These are phyloP conservation scores for Parus major DNA, from an alignment of 2,113 vertebrate species.

Conservation along the genomic window DNA sequence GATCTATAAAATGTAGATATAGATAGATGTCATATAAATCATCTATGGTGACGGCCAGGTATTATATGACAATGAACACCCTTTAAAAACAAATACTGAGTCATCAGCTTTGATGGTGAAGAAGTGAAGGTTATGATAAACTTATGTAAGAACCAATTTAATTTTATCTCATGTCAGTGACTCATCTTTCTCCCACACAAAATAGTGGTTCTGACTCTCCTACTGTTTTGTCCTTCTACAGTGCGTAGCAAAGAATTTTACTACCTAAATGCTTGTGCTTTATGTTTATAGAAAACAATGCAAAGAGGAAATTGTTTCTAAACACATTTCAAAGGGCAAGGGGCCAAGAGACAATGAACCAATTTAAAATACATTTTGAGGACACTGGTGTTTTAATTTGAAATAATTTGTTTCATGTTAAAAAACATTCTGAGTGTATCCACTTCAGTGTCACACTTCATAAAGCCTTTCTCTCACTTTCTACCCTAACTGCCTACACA, in stretches of 20 bases:
- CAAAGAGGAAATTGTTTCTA: background rate
- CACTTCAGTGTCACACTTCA: background rate
- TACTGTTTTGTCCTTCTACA: background rate
- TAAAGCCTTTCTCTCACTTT: background rate
- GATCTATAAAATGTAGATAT: background rate
- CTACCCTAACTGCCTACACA: background rate
- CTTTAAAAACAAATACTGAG: slow-evolving; percentile 20
- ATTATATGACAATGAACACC: background rate
- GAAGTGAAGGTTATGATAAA: background rate
- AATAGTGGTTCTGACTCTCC: background rate
- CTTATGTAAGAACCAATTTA: slow-evolving; percentile 1
- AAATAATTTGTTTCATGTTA: background rate
- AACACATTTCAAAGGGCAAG: background rate
- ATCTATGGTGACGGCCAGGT: background rate
- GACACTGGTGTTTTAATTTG: background rate
- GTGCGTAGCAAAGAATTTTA: background rate
- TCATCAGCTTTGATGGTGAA: background rate
- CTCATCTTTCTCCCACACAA: slow-evolving; percentile 20
- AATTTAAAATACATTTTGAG: background rate
- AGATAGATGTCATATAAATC: background rate
- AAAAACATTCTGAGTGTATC: background rate
- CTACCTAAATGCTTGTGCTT: background rate
- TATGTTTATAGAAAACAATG: background rate
- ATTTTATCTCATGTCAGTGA: slow-evolving; percentile 14
- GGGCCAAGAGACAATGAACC: background rate